A percentile compares a stretch with the other conserved stretches of the same genome.
Evolutionary conservation across 1,140 invertebrate genomes (phyloP).

Genomic region (Nilaparvata lugens): DNA sequence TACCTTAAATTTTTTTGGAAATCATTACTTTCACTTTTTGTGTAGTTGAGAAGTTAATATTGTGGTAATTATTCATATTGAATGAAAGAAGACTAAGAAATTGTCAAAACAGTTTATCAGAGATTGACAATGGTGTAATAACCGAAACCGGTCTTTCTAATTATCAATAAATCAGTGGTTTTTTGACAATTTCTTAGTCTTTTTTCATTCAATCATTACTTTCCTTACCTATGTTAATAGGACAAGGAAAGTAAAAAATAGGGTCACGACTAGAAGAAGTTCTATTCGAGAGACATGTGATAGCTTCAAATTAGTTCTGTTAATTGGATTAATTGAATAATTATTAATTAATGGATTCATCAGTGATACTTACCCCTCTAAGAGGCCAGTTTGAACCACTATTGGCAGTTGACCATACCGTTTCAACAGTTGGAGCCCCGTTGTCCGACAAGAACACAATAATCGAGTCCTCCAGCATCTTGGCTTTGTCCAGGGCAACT

Average conservation of each 20-base stretch:
- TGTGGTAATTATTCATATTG: too few relatives aligned
- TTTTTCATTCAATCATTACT: too few relatives aligned
- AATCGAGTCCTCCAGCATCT: conserved; percentile 47
- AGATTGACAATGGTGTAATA: too few relatives aligned
- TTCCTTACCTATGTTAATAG: too few relatives aligned
- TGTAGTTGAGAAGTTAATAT: too few relatives aligned
- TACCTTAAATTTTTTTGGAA: too few relatives aligned
- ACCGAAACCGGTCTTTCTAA: too few relatives aligned
- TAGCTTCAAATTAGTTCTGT: not conserved
- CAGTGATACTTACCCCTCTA: conserved; percentile 43
- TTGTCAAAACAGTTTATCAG: too few relatives aligned
- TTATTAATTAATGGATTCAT: not conserved
- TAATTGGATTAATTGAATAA: not conserved
- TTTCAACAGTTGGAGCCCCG: conserved; percentile 42
- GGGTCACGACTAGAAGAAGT: not conserved
- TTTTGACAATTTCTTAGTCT: too few relatives aligned
- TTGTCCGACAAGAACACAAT: conserved; percentile 54
- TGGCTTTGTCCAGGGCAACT: conserved; percentile 43
- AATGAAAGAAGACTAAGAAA: too few relatives aligned
- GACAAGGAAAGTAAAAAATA: conserved; percentile 7
- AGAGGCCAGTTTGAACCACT: conserved; percentile 58
- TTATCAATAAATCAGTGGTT: too few relatives aligned
- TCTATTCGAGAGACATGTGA: not conserved
- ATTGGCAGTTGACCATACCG: conserved; percentile 37
- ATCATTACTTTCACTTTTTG: too few relatives aligned